Evolutionary conservation across 2,888 invertebrate genomes (phyloP), one percentile per base, ranked within the genome.

Genomic region (Adelognathus sp.): DNA sequence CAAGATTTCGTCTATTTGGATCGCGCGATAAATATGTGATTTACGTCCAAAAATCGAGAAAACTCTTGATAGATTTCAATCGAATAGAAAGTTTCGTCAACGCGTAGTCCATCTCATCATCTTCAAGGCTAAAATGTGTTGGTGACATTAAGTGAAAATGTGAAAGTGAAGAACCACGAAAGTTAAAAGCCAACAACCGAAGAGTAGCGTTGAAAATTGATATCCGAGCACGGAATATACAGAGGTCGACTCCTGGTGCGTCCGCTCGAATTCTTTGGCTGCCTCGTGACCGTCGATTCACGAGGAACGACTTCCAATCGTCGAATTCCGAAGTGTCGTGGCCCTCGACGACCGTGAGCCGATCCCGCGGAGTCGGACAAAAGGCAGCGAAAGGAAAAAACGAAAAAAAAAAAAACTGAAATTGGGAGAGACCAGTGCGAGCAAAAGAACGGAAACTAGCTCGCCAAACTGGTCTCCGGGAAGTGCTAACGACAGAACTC

Each of bases 401-500:
- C 39, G 14, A 11, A 18, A 29, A 18, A 39, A n/a, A 29, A 14
- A 36, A 60, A 44, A 24, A 46, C 1, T 9, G 21, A 46, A n/a
- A 21, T 24, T 46, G 24, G 31, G n/a, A 16, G 44, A 36, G n/a
- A 66, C 54, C 14, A 33, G 29, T 31, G 21, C n/a, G 50, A 46
- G 9, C 14, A 36, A 1, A 16, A 31, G 31, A 9, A 4, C n/a
- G 50, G 27, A 50, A 61, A 54, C 50, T 31, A 27, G 24, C 11
- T 60, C 14, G 31, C 52, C 27, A 66, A 46, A 66, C 33, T 21
- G 21, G n/a, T 31, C n/a, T 61, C 18, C 54, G 18, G 29, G 27
- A 67, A 67, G 61, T 67, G 21, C 73, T 36, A 73, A 73, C 29
- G 60, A 54, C 69, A 36, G 50, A 60, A 36, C 29, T 29, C 58